Evolutionary conservation across 1,140 invertebrate species (phyloP), one percentile per base, ranked within the genome.

Genomic region (Mercenaria mercenaria): DNA sequence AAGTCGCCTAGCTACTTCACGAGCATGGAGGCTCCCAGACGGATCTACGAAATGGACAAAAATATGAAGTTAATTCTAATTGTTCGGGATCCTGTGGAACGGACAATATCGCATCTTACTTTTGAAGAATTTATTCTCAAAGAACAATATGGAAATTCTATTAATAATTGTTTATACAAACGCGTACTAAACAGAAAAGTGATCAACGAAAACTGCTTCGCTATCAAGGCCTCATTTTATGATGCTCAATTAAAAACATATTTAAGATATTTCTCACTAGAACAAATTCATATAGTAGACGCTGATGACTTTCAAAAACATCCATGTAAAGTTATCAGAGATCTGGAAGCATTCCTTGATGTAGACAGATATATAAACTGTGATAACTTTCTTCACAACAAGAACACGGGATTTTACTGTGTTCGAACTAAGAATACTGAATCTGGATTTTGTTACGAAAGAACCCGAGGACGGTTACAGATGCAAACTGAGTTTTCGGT

Each of bases 1-100:
- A 91, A 91, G 67, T 81, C 89, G 8, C 89, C 89, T 10, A 50
- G 64, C 37, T 91, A 91, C 47, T 64, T 91, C 34, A 20, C 34
- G 4, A 74, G 77, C 29, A 11, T 18, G 0, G 15, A 81, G 23
- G 64, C 83, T 0, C 77, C 85, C 13, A 23, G 50, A 4, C 29
- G 89, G 26, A 87, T 91, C 34, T 59, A 50, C 47, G 41, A 74
- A 37, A 74, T 87, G 34, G 64, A 83, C 29, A 52, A 37, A 59
- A 37, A 64, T 32, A 88, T 91, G 0, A 91, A 91, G 34, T 67
- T 91, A 8, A 74, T 91, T 39, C 13, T 91, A 11, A 82, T 86
- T 52, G 76, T 91, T 18, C 56, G 89, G 41, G 52, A 91, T 50
- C 84, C 89, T 3, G 47, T 82, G 4, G 79, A 34, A n/a, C 56